phyloP scores from a whole-genome alignment of 2,888 invertebrate genomes.

The Trichopria drosophilae region DNA sequence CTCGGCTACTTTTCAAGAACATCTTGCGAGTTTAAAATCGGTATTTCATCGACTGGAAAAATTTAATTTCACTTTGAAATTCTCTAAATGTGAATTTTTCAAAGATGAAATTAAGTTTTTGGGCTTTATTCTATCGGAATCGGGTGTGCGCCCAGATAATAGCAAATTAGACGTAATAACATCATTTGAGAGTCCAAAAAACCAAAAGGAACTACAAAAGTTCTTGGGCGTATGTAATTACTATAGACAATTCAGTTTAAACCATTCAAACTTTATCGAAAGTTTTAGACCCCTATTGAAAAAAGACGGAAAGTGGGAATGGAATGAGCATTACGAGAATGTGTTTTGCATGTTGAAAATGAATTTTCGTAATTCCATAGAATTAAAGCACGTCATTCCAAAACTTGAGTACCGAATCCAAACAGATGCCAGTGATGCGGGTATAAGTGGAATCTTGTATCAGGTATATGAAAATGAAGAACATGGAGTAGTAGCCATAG shows the following conservation, averaged over 20 bases:
- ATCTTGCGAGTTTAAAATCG: constrained; percentile 26
- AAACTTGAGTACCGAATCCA: constrained; percentile 20
- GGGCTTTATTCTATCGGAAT: background rate
- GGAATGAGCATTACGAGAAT: constrained; percentile 1
- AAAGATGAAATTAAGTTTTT: constrained; percentile 5
- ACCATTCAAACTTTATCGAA: constrained; percentile 3
- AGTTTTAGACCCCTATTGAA: constrained; percentile 6
- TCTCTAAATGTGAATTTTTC: constrained; percentile 37
- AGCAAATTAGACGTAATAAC: constrained; percentile 32
- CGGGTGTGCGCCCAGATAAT: constrained; percentile 12
- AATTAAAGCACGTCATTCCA: constrained; percentile 5
- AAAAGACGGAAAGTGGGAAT: constrained; percentile 3
- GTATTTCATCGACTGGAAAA: constrained; percentile 31
- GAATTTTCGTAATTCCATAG: constrained; percentile 5
- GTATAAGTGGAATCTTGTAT: constrained; percentile 32
- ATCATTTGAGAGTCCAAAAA: constrained; percentile 33
- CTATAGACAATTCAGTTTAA: constrained; percentile 7
- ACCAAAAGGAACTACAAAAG: constrained; percentile 35
- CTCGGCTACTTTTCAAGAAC: constrained; percentile 35
- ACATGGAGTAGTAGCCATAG: background rate
- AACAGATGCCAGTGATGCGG: constrained; percentile 24
- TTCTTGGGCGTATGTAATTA: constrained; percentile 24
- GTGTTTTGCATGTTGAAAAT: constrained; percentile 4
- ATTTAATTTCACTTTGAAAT: constrained; percentile 36
- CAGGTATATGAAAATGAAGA: background rate